These are phyloP conservation scores for Amphilophus citrinellus DNA, from an alignment of 2,113 vertebrate species.

Conservation along the genomic window DNA sequence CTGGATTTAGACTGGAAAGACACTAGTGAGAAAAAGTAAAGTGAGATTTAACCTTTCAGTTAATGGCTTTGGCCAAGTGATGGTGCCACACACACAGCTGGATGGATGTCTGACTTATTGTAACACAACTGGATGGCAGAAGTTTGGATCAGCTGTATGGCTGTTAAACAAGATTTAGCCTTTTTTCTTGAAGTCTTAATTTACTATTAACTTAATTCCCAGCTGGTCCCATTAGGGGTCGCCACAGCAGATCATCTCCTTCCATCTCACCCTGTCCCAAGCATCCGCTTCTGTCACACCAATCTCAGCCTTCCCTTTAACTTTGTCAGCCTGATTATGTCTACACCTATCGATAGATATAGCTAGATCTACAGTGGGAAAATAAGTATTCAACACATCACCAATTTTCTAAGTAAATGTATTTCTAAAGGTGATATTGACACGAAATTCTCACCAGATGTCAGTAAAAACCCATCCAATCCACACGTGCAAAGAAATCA, in stretches of 20 bases:
- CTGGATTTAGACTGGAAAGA: rapidly evolving
- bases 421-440: background rate
- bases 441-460: background rate
- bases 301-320: too few relatives aligned
- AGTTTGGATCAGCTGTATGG: background rate
- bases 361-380: background rate
- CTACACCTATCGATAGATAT: too few relatives aligned
- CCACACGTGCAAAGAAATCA: background rate
- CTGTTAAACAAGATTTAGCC: background rate
- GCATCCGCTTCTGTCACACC: background rate
- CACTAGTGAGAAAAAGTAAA: background rate
- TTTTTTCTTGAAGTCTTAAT: background rate
- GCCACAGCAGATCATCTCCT: background rate
- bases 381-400: background rate
- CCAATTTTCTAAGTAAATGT: background rate
- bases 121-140: background rate
- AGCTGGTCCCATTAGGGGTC: background rate
- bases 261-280: background rate
- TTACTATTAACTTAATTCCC: rapidly evolving
- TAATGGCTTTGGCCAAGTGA: background rate
- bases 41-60: background rate
- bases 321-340: too few relatives aligned
- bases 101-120: background rate
- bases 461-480: background rate
- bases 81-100: rapidly evolving